These are phyloP conservation scores for Orchestes rusci DNA, from an alignment of 2,888 invertebrate species.

Conservation along the genomic window DNA sequence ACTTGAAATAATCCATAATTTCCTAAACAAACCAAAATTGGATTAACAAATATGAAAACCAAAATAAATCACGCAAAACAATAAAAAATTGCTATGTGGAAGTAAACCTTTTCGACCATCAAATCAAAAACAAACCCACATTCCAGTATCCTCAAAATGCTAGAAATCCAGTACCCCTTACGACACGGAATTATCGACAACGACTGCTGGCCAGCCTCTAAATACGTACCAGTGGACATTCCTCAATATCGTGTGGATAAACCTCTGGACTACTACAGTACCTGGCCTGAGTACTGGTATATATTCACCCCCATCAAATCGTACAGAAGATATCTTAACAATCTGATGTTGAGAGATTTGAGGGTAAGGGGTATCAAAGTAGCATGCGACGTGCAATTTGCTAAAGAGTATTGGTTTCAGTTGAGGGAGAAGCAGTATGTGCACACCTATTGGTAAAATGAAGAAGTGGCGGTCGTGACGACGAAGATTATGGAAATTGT, in stretches of 20 bases:
- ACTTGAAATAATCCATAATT: too few relatives aligned
- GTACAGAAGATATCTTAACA: slow-evolving; percentile 30
- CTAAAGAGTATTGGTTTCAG: slow-evolving; percentile 23
- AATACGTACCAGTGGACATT: slow-evolving; percentile 30
- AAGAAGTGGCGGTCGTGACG: too few relatives aligned
- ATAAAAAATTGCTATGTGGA: too few relatives aligned
- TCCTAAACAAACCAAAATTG: too few relatives aligned
- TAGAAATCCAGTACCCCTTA: slow-evolving; percentile 30
- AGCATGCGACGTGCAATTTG: not conserved
- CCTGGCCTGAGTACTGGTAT: slow-evolving; percentile 29
- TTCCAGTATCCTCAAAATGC: slow-evolving; percentile 21
- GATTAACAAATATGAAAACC: too few relatives aligned
- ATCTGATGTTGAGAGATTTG: slow-evolving; percentile 29
- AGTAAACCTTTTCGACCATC: too few relatives aligned
- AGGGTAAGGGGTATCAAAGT: slow-evolving; percentile 24
- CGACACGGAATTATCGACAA: slow-evolving; percentile 26
- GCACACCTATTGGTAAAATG: slow-evolving; percentile 29
- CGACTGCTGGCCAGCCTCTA: slow-evolving; percentile 30
- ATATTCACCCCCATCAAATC: slow-evolving; percentile 29
- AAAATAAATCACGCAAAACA: too few relatives aligned
- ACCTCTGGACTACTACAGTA: slow-evolving; percentile 29
- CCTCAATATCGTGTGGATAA: slow-evolving; percentile 29
- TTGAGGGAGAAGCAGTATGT: slow-evolving; percentile 29
- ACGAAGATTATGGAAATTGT: too few relatives aligned
- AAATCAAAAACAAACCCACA: slow-evolving; percentile 4